phyloP scores from a whole-genome alignment of 2,888 invertebrate genomes.

The Pomacea canaliculata region DNA sequence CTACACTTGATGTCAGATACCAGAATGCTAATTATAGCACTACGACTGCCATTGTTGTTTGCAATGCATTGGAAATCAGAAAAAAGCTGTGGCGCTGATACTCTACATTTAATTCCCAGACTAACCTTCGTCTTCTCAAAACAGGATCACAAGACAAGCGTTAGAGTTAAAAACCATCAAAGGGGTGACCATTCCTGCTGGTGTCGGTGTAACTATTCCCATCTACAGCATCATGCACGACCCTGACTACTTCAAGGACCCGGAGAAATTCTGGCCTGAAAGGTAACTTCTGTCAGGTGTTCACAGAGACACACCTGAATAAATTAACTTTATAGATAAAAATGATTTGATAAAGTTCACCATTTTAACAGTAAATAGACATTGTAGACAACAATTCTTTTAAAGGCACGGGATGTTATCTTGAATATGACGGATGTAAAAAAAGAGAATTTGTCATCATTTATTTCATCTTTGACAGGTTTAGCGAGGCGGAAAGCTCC shows the following conservation, averaged over 20 bases:
- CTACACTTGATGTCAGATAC: no score
- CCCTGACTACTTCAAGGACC: conserved; percentile 26
- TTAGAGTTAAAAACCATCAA: background rate
- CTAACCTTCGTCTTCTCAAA: background rate
- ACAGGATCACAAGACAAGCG: conserved; percentile 9
- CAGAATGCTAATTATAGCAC: background rate
- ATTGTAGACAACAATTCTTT: no score
- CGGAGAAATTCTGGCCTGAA: conserved; percentile 28
- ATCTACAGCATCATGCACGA: conserved; percentile 20
- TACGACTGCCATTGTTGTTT: conserved; percentile 10
- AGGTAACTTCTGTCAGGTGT: background rate
- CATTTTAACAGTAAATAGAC: no score
- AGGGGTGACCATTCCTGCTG: conserved; percentile 23
- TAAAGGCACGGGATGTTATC: no score
- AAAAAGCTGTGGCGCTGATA: no score
- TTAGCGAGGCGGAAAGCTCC: background rate
- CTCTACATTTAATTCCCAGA: no score
- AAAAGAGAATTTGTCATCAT: no score
- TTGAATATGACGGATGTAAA: no score
- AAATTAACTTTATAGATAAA: no score
- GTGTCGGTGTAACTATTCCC: conserved; percentile 14
- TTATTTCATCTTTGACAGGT: background rate
- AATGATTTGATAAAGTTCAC: no score
- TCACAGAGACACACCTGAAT: no score
- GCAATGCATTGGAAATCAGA: no score